Percentiles rank a stretch among this genome's conserved stretches.
Conservation (phyloP, 1,140 invertebrate genomes). For the Phocides pigmalion region DNA sequence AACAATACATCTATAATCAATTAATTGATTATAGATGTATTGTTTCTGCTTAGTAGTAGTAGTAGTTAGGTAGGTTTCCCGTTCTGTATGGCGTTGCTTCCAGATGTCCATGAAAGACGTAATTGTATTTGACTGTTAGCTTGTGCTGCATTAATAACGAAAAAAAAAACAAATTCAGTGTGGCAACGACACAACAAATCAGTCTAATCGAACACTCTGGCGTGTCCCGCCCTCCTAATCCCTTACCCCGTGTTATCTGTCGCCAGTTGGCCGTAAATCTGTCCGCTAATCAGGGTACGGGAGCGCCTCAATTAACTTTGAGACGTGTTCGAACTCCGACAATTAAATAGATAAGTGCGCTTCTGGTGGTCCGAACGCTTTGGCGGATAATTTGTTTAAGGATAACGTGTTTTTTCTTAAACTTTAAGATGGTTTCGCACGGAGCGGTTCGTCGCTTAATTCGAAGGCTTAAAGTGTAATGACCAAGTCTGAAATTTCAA, state of each 20-base stretch:
- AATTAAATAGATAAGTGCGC: constrained; percentile 66
- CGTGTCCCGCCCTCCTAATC: constrained; percentile 5
- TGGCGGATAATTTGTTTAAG: constrained; percentile 25
- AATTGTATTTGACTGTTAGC: no score
- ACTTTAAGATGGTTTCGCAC: not conserved
- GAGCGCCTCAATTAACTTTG: constrained; percentile 67
- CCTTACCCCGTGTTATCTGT: constrained; percentile 18
- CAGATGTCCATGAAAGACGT: no score
- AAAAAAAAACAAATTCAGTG: not conserved
- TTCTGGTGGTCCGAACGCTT: constrained; percentile 56
- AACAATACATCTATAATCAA: no score
- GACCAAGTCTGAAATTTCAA: no score
- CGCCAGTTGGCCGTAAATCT: constrained; percentile 48
- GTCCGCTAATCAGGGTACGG: constrained; percentile 53
- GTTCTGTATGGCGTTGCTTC: no score
- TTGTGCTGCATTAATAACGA: no score
- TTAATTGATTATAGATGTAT: no score
- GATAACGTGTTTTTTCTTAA: constrained; percentile 1
- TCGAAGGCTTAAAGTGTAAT: no score
- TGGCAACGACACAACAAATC: constrained; percentile 14
- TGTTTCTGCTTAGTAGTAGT: no score
- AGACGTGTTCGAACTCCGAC: constrained; percentile 62
- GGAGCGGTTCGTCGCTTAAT: no score
- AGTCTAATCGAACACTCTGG: not conserved
- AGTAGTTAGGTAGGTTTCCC: no score